Evolutionary conservation across 2,797 vertebrate genomes (phyloP).

Genomic region (Danio jaintianensis): DNA sequence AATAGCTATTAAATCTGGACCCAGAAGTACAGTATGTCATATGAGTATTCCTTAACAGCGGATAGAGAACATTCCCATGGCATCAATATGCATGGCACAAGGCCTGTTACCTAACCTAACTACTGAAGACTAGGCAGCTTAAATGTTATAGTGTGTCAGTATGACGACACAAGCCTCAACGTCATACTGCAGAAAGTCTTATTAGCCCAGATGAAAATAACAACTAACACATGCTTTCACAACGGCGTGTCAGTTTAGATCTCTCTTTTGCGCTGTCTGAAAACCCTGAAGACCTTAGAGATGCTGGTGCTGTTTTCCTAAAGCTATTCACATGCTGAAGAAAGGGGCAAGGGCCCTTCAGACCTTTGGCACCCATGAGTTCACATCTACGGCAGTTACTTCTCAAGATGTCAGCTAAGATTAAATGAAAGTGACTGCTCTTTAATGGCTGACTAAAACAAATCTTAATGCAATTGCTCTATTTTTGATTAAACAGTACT

Average conservation of each 20-base stretch:
- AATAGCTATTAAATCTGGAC: too few species aligned
- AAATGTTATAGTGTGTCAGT: slow-evolving; percentile 49
- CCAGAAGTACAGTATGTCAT: too few species aligned
- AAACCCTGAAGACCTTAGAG: not conserved
- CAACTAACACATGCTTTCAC: slow-evolving; percentile 52
- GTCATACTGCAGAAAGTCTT: slow-evolving; percentile 48
- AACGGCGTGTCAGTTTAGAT: slow-evolving; percentile 27
- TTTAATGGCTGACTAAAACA: slow-evolving; percentile 17
- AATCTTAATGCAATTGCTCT: not conserved
- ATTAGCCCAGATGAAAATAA: slow-evolving; percentile 59
- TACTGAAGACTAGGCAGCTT: slow-evolving; percentile 27
- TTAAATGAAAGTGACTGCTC: slow-evolving; percentile 25
- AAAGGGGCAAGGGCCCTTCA: not conserved
- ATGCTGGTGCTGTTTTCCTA: slow-evolving; percentile 15
- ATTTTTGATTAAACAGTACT: too few species aligned
- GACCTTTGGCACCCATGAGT: slow-evolving; percentile 21
- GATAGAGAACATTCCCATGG: not conserved
- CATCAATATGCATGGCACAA: slow-evolving; percentile 1
- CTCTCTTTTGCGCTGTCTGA: slow-evolving; percentile 6
- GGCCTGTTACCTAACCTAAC: slow-evolving; percentile 39
- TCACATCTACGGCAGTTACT: slow-evolving; percentile 32
- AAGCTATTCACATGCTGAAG: slow-evolving; percentile 9
- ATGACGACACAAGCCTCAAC: slow-evolving; percentile 24
- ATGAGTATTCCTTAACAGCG: too few species aligned
- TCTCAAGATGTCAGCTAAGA: slow-evolving; percentile 12